Percentiles rank a stretch among this genome's conserved stretches.
Evolutionary conservation across 2,888 invertebrate genomes (phyloP).

Genomic region (Deilephila porcellus): DNA sequence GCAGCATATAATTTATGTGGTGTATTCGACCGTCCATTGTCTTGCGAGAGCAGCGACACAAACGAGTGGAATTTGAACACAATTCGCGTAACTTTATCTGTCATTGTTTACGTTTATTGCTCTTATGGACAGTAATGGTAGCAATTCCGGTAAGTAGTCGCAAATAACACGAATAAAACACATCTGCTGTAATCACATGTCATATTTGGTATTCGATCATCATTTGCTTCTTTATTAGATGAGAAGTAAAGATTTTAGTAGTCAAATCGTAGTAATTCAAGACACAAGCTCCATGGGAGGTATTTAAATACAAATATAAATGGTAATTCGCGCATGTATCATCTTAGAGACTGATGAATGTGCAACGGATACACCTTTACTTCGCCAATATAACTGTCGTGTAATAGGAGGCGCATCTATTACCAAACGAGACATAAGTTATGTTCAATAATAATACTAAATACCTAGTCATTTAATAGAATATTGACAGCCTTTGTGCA

Average conservation of each 20-base stretch:
- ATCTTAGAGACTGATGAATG: too few species aligned
- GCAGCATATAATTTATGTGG: too few species aligned
- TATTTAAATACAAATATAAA: too few species aligned
- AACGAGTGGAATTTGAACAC: not conserved
- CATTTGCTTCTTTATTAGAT: not conserved
- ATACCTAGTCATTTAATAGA: too few species aligned
- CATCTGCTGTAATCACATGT: not conserved
- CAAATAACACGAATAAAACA: not conserved
- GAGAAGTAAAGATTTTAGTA: not conserved
- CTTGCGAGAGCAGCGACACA: not conserved
- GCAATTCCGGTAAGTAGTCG: not conserved
- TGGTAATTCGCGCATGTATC: too few species aligned
- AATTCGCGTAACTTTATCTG: not conserved
- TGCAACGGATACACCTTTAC: too few species aligned
- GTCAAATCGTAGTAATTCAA: not conserved
- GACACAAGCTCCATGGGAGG: too few species aligned
- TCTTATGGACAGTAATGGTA: not conserved
- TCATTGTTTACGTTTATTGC: constrained; percentile 12
- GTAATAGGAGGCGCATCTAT: too few species aligned
- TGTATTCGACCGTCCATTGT: not conserved
- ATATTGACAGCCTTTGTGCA: too few species aligned
- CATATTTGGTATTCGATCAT: not conserved
- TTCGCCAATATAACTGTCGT: too few species aligned
- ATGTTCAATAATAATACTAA: too few species aligned
- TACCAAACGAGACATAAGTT: too few species aligned